These are phyloP conservation scores for Macropodus opercularis DNA, from an alignment of 2,797 vertebrate species.

Conservation along the genomic window DNA sequence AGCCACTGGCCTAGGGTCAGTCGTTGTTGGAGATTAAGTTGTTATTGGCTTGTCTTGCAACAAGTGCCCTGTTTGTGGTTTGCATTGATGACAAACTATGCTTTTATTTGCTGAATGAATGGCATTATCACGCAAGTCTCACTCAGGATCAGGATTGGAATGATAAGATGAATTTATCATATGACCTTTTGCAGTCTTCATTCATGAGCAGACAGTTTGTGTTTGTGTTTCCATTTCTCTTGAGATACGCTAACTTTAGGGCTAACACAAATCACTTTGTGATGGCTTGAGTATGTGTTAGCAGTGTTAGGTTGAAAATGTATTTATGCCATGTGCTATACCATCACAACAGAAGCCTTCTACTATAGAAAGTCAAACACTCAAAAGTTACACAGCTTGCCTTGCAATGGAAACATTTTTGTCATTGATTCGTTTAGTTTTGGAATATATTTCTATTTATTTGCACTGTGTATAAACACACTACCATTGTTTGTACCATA, in stretches of 20 bases:
- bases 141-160: constrained; percentile 15
- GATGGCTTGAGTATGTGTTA: constrained; percentile 9
- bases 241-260: constrained; percentile 62
- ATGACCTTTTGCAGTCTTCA: constrained; percentile 32
- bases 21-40: constrained; percentile 18
- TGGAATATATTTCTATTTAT: not conserved
- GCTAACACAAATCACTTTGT: constrained; percentile 60
- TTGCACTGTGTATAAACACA: constrained; percentile 10
- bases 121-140: constrained; percentile 28
- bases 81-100: constrained; percentile 38
- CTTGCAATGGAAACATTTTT: constrained; percentile 37
- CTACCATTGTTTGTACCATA: not conserved
- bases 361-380: constrained; percentile 33
- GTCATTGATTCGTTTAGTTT: constrained; percentile 15
- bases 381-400: constrained; percentile 10
- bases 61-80: constrained; percentile 17
- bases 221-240: constrained; percentile 62
- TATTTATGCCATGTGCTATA: constrained; percentile 14
- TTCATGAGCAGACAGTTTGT: constrained; percentile 42
- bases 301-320: constrained; percentile 29
- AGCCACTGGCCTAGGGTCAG: not conserved
- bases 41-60: constrained; percentile 41
- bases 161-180: constrained; percentile 51
- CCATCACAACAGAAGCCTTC: constrained; percentile 22
- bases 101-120: constrained; percentile 32